phyloP scores from a whole-genome alignment of 2,797 vertebrate genomes.

The Schizopygopsis malacanthus region DNA sequence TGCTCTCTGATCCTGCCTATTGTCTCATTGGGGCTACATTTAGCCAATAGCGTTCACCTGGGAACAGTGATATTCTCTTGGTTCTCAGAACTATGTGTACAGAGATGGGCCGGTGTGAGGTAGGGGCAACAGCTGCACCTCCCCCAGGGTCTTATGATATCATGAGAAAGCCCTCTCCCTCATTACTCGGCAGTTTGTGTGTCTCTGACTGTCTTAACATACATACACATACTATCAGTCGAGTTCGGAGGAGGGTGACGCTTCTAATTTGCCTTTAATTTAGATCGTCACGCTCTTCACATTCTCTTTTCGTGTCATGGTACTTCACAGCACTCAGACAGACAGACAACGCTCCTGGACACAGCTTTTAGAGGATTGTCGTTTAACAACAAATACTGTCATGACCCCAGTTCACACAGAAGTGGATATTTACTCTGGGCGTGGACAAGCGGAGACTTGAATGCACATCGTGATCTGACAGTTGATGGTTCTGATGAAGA shows the following conservation, averaged over 20 bases:
- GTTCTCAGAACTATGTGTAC: constrained; percentile 53
- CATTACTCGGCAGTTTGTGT: neutral
- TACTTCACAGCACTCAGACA: neutral
- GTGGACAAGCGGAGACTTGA: constrained; percentile 7
- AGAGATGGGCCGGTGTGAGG: constrained; percentile 30
- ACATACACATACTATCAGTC: neutral
- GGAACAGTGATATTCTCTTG: constrained; percentile 39
- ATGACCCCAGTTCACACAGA: constrained; percentile 18
- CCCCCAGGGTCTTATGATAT: constrained; percentile 58
- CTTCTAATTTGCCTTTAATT: constrained; percentile 3
- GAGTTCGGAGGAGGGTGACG: neutral
- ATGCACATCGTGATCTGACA: neutral
- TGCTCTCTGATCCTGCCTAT: constrained; percentile 51
- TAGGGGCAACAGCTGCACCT: constrained; percentile 65
- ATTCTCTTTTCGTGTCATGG: neutral
- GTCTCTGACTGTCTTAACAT: neutral
- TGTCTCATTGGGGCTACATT: constrained; percentile 48
- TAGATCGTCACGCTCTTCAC: neutral
- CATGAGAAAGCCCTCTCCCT: constrained; percentile 53
- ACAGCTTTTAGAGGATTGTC: neutral
- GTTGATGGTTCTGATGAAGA: constrained; percentile 25
- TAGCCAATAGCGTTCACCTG: constrained; percentile 43
- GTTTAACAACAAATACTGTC: neutral
- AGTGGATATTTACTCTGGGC: constrained; percentile 13
- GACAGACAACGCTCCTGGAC: neutral